Base-by-base conservation (phyloP, 2,797 vertebrate genomes). In the Xenentodon cancila region DNA sequence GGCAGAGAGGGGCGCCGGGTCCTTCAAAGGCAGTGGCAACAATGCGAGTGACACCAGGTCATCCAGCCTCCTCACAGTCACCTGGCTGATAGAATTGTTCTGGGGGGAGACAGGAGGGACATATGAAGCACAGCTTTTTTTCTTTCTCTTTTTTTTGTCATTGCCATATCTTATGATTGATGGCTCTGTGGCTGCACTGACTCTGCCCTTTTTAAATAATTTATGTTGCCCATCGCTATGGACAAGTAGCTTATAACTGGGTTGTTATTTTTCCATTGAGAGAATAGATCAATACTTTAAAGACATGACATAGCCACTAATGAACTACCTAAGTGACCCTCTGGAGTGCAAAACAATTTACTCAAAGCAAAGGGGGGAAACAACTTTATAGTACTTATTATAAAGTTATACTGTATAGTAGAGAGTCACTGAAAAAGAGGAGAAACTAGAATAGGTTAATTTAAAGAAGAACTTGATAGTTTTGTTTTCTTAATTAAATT, bases 201-300 rank as follows among this genome's bases (percentile, higher is more conserved):
- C 95, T 94, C 94, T 99, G 97, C 95, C 97, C 97, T 99, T 99
- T 99, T 98, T 99, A 97, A 99, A 99, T 98, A 98, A 99, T 99
- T 96, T 96, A 99, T 98, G 94, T 96, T 93, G 95, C 95, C 91
- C 95, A 96, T 96, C 91, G 95, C 97, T 94, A 93, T 94, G 95
- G 95, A 95, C 91, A 91, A 97, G 95, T 94, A 96, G 95, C 96
- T 97, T 98, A 97, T 96, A 97, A 96, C 95, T 86, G 90, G 93
- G 94, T 95, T 96, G 95, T 97, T 97, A 97, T 97, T 98, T 98
- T 98, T 96, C 96, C 94, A 96, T 96, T 96, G 97, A 95, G 96
- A 94, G 92, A 78, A 92, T 92, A 91, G 90, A 96, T 96, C 94
- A 94, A 96, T 96, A 96, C 95, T 94, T 96, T 95, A 93, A 93